Conservation (phyloP, 2,113 vertebrate species). For the Mustela lutreola region DNA sequence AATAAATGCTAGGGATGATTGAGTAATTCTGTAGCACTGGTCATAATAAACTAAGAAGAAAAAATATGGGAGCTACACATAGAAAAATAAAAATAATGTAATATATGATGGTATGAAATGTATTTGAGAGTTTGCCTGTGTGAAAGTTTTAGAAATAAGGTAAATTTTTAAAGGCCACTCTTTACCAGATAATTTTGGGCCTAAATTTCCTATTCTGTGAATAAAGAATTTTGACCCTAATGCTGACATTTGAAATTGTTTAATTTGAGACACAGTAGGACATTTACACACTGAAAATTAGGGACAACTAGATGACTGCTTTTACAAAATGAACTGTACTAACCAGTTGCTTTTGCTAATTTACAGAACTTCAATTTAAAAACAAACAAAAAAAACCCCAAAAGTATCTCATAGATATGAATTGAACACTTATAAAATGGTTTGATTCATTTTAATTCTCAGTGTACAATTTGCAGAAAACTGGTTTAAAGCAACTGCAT, state of each 20-base stretch:
- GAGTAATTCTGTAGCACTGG: not conserved
- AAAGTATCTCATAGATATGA: not conserved
- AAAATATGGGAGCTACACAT: not conserved
- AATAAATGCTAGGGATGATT: not conserved
- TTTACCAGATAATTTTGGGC: not conserved
- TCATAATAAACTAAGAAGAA: slow-evolving; percentile 18
- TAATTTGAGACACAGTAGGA: slow-evolving; percentile 17
- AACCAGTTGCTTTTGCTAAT: slow-evolving; percentile 38
- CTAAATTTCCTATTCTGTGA: slow-evolving; percentile 4
- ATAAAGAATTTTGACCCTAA: slow-evolving; percentile 14
- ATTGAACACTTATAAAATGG: slow-evolving; percentile 20
- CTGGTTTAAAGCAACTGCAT: not conserved
- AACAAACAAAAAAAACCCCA: not conserved
- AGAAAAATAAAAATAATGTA: not conserved
- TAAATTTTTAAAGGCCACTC: not conserved
- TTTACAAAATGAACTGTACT: slow-evolving; percentile 3
- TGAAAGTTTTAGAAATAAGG: not conserved
- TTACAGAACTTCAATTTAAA: slow-evolving; percentile 15
- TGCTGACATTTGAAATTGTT: slow-evolving; percentile 16
- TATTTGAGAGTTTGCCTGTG: not conserved
- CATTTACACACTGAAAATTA: slow-evolving; percentile 61
- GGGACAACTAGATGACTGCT: not conserved
- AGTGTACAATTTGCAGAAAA: not conserved
- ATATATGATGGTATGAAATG: not conserved
- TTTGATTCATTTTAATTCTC: slow-evolving; percentile 51